phyloP scores from a whole-genome alignment of 2,888 invertebrate genomes.

The Scaptomyza tumidula region DNA sequence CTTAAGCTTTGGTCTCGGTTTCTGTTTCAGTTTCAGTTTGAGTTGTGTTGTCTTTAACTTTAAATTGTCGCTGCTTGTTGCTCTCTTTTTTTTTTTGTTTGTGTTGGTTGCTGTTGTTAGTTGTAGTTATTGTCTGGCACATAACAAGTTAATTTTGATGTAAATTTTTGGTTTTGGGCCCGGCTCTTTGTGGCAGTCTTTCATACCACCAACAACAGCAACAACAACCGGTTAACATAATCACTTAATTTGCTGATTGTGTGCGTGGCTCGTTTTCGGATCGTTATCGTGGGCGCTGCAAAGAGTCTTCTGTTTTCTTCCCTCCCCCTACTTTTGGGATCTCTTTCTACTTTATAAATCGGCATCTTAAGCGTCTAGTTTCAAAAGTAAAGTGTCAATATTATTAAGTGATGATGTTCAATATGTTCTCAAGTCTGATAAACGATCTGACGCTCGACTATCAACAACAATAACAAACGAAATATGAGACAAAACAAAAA shows the following conservation, averaged over 20 bases:
- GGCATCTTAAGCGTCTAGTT: constrained; percentile 18
- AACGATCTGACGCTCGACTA: constrained; percentile 56
- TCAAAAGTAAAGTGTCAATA: constrained; percentile 68
- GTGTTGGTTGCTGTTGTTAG: constrained; percentile 16
- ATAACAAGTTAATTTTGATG: constrained; percentile 80
- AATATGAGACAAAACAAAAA: constrained; percentile 13
- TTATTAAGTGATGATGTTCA: constrained; percentile 77
- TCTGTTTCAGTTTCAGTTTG: constrained; percentile 3
- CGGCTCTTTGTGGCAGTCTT: constrained; percentile 47
- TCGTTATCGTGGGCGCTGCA: constrained; percentile 65
- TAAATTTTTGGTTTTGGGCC: constrained; percentile 73
- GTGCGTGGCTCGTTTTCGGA: constrained; percentile 62
- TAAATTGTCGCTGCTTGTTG: constrained; percentile 48
- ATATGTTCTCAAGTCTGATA: constrained; percentile 69
- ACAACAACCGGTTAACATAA: constrained; percentile 77
- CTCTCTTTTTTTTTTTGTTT: constrained; percentile 14
- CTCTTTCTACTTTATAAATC: constrained; percentile 25
- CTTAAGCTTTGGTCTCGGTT: neutral
- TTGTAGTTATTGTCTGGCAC: constrained; percentile 38
- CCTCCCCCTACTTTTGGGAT: neutral
- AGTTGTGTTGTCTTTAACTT: constrained; percentile 43
- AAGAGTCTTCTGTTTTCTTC: neutral
- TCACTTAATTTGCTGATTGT: constrained; percentile 78
- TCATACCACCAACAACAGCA: constrained; percentile 24
- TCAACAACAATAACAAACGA: constrained; percentile 14